phyloP scores from a whole-genome alignment of 2,797 vertebrate species.

The Australoheros facetus region DNA sequence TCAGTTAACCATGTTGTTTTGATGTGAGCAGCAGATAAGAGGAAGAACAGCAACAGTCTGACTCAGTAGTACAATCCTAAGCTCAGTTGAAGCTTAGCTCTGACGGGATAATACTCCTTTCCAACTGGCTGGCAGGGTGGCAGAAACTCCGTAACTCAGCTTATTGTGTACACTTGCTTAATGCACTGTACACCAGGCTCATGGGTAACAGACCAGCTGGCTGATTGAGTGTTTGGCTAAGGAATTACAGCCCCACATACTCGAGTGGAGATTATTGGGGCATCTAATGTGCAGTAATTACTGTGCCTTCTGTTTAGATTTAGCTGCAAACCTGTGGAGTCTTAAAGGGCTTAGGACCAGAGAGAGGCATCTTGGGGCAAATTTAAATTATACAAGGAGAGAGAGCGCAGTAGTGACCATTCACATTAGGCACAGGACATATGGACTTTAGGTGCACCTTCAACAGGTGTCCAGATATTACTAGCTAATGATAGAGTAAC shows the following conservation, averaged over 20 bases:
- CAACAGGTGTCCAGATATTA: not conserved
- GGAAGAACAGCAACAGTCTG: conserved; percentile 34
- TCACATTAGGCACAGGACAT: not conserved
- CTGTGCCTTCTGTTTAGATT: conserved; percentile 65
- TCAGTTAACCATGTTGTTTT: conserved; percentile 38
- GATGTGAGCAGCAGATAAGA: conserved; percentile 49
- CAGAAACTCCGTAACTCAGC: conserved; percentile 51
- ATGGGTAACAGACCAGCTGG: conserved; percentile 36
- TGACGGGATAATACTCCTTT: conserved; percentile 49
- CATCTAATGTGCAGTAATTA: conserved; percentile 65
- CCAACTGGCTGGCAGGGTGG: conserved; percentile 43
- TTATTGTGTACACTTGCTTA: conserved; percentile 44
- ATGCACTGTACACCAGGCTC: conserved; percentile 30
- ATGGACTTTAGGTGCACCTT: not conserved
- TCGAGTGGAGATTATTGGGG: conserved; percentile 60
- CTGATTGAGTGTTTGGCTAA: conserved; percentile 45
- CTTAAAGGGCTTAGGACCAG: conserved; percentile 16
- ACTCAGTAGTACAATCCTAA: conserved; percentile 51
- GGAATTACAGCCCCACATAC: conserved; percentile 54
- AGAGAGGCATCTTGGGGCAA: not conserved
- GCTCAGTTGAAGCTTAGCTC: conserved; percentile 63
- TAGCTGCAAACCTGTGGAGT: conserved; percentile 37
- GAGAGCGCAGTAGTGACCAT: not conserved
- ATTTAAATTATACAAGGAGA: conserved; percentile 25
- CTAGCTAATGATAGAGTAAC: not conserved